Evolutionary conservation across 2,888 invertebrate genomes (phyloP), one percentile per base, ranked within the genome.

Genomic region (Emesis russula): DNA sequence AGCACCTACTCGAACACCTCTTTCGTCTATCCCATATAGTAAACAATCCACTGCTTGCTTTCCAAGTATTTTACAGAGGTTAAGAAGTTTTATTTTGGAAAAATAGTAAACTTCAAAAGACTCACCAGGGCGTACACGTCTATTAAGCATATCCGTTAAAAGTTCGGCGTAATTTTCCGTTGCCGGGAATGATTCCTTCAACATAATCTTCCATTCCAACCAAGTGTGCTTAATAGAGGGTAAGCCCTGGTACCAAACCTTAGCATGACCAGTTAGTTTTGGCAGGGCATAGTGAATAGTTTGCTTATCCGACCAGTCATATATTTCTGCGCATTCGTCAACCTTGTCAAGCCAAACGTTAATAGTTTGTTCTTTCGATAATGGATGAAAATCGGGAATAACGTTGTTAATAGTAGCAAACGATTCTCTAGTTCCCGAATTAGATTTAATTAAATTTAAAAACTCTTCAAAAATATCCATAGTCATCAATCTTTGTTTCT

Each of bases 161-260:
- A 93, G 58, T 44, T 93, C 90, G 0, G 91, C 94, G 36, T 85
- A 93, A 75, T 94, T 77, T 18, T 94, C 86, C 0, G 63, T 33
- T 70, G 58, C 38, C 0, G 93, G 92, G 66, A 94, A 94, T 5
- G 92, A 86, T 66, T 91, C 89, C 1, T 2, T 66, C 11, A 78
- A 7, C 3, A 93, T 92, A 1, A 7, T 80, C 66, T 93, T 92
- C 92, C 92, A 93, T 78, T 94, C 88, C 0, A 33, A 0, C 92
- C 92, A 93, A n/a, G 85, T 84, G 76, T 66, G 70, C 15, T 81
- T 7, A 9, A 94, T 3, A 15, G 89, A 75, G 1, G 94, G 86
- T 18, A 93, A 73, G 0, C 90, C 88, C 38, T 92, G 92, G 58
- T 93, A 94, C 93, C 93, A 95, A 0, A 78, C 15, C 44, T 89